These are phyloP conservation scores for Struthio camelus DNA, from an alignment of 2,113 vertebrate species.

Conservation along the genomic window DNA sequence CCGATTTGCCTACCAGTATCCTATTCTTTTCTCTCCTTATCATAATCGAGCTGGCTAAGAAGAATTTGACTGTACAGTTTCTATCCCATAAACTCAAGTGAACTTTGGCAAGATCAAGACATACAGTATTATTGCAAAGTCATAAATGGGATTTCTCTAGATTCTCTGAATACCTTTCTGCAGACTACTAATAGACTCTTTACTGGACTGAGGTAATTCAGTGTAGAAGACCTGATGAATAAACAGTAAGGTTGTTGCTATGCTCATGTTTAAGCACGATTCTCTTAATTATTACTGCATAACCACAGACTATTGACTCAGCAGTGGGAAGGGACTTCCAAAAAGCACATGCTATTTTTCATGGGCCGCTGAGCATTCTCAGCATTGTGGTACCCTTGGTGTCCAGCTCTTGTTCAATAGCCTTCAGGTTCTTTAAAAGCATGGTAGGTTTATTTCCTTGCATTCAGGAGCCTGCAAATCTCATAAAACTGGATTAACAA, in stretches of 20 bases:
- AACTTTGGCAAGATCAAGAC: conserved; percentile 20
- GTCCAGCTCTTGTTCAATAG: neutral
- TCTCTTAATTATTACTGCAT: neutral
- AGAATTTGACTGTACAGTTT: neutral
- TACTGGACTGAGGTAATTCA: conserved; percentile 2
- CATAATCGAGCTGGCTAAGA: neutral
- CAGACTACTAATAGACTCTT: neutral
- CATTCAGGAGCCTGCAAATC: neutral
- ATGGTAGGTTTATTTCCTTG: neutral
- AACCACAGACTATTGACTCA: neutral
- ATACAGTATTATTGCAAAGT: conserved; percentile 3
- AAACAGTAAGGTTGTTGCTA: conserved; percentile 1
- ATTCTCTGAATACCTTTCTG: conserved; percentile 26
- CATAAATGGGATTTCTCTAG: conserved; percentile 8
- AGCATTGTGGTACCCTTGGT: neutral
- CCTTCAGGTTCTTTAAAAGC: neutral
- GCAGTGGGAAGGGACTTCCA: neutral
- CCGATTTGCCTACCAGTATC: conserved; percentile 14
- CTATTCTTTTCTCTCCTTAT: neutral
- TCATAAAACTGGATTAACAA: neutral
- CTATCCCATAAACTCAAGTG: conserved; percentile 9
- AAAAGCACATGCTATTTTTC: neutral
- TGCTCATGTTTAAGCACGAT: neutral
- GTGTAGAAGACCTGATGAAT: neutral
- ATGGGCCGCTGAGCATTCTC: rapidly evolving